A percentile compares a stretch with the other conserved stretches of the same genome.
These are phyloP conservation scores for Lasioglossum lativentre DNA, from an alignment of 2,888 invertebrate species.

Conservation along the genomic window DNA sequence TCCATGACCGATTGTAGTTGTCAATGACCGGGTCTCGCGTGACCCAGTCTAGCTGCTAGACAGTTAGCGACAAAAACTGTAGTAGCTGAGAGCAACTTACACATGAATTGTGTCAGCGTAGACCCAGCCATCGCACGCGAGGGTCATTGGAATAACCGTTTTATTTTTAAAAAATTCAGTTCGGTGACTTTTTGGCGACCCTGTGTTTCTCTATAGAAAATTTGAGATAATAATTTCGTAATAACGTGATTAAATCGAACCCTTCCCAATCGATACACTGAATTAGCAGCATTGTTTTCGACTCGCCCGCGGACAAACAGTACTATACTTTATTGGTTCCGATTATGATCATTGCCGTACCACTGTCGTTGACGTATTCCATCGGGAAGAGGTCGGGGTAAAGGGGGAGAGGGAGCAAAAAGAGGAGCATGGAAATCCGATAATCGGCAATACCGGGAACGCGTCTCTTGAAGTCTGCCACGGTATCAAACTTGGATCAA, in stretches of 20 bases:
- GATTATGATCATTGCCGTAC: constrained; percentile 41
- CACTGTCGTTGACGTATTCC: constrained; percentile 38
- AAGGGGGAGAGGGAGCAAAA: background rate
- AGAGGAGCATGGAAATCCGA: constrained; percentile 41
- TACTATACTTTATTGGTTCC: constrained; percentile 39
- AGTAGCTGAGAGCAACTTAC: no score
- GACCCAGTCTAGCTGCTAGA: no score
- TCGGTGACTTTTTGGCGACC: background rate
- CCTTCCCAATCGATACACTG: background rate
- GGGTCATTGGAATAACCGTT: no score
- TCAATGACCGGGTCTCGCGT: no score
- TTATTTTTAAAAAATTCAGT: no score
- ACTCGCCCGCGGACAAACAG: background rate
- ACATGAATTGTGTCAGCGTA: background rate
- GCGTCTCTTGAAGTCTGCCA: constrained; percentile 17
- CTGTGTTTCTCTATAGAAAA: background rate
- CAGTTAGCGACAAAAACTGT: background rate
- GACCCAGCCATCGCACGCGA: background rate
- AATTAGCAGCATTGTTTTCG: constrained; percentile 16
- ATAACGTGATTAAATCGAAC: background rate
- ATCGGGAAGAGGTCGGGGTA: background rate
- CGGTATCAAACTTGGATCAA: constrained; percentile 42
- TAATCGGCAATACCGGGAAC: constrained; percentile 39
- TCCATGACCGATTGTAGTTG: no score
- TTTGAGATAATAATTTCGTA: background rate